A percentile compares a stretch with the other conserved stretches of the same genome.
Evolutionary conservation across 2,888 invertebrate genomes (phyloP).

Genomic region (Acanthoscelides obtectus): DNA sequence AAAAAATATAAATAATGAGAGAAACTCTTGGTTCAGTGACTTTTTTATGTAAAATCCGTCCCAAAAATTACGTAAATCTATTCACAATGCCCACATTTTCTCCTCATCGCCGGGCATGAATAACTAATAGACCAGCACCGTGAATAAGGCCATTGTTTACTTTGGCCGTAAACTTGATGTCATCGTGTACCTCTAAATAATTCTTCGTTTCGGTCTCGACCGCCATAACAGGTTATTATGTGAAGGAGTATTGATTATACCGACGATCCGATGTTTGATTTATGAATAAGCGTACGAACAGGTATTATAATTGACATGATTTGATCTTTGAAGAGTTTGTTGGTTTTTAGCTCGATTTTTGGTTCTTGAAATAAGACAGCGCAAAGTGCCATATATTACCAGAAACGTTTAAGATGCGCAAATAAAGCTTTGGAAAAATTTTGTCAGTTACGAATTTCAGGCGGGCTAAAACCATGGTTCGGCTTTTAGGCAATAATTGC

Average conservation of each 20-base stretch:
- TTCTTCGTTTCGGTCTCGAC: neutral
- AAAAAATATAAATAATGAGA: neutral
- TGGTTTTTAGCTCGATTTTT: too few species aligned
- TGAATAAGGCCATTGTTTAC: neutral
- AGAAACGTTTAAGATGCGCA: too few species aligned
- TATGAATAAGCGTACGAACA: neutral
- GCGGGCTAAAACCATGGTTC: too few species aligned
- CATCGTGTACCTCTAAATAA: neutral
- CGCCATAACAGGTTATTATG: neutral
- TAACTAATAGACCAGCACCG: neutral
- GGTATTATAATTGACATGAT: neutral
- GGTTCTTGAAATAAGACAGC: too few species aligned
- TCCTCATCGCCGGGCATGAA: neutral
- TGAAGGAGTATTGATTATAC: neutral
- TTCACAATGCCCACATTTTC: neutral
- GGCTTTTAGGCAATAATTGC: too few species aligned
- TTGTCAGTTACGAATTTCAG: too few species aligned
- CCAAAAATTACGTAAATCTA: neutral
- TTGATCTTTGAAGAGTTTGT: neutral
- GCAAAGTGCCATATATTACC: too few species aligned
- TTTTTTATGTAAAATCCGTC: neutral
- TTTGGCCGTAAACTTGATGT: neutral
- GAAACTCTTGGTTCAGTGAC: neutral
- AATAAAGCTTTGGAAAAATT: too few species aligned
- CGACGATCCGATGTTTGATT: neutral